phyloP scores from a whole-genome alignment of 2,113 vertebrate genomes.

The cattle (Bos taurus) region ARS-UCD2.0 NC_037329.1:76041501-76042000 shows the following conservation, averaged over 20 bases:
- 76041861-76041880: background rate
- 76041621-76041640: background rate
- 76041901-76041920: background rate
- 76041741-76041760: background rate
- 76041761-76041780: background rate
- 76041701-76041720: background rate
- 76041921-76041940: background rate
- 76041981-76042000: fast-evolving
- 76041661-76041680: background rate
- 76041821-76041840: background rate
- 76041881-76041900: background rate
- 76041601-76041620: background rate
- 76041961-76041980: background rate
- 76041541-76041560: background rate
- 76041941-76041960: background rate
- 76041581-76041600: background rate
- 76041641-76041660: background rate
- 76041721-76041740: background rate
- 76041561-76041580: background rate
- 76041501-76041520: background rate
- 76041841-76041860: background rate
- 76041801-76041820: background rate
- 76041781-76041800: background rate
- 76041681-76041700: background rate
- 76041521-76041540: background rate